Conservation (phyloP, 2,797 vertebrate genomes). For the Limnodromus scolopaceus region DNA sequence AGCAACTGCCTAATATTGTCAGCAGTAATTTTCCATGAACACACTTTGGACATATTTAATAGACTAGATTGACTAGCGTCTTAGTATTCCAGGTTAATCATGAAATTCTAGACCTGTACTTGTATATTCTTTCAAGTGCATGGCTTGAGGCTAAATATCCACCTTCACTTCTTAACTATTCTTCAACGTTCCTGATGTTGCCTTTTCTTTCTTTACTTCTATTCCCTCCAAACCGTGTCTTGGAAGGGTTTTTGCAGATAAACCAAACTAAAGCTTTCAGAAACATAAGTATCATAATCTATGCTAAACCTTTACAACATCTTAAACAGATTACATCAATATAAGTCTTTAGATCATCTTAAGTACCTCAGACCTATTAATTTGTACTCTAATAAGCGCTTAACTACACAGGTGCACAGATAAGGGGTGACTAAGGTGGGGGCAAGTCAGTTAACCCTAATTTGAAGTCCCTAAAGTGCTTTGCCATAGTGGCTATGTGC, state of each 20-base stretch:
- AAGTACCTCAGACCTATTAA: slow-evolving; percentile 39
- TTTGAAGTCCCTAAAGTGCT: neutral
- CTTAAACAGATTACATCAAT: slow-evolving; percentile 48
- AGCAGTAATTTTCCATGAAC: neutral
- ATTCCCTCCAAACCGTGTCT: neutral
- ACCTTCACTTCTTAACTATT: neutral
- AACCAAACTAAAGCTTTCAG: slow-evolving; percentile 26
- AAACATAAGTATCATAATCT: slow-evolving; percentile 12
- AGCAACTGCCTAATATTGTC: neutral
- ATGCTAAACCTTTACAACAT: slow-evolving; percentile 43
- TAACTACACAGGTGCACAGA: neutral
- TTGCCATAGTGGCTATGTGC: neutral
- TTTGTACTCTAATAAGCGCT: slow-evolving; percentile 15
- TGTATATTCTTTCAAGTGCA: neutral
- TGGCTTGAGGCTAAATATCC: neutral
- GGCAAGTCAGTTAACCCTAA: neutral
- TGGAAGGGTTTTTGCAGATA: slow-evolving; percentile 9
- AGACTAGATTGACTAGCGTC: neutral
- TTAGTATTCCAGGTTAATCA: neutral
- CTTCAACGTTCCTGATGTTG: neutral
- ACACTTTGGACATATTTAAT: neutral
- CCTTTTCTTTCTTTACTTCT: neutral
- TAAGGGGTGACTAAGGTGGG: neutral
- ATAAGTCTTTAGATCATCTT: slow-evolving; percentile 41
- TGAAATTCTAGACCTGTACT: neutral